Evolutionary conservation across 2,797 vertebrate species (phyloP), one percentile per base, ranked within the genome.

Genomic region (Hozukius guyotensis): DNA sequence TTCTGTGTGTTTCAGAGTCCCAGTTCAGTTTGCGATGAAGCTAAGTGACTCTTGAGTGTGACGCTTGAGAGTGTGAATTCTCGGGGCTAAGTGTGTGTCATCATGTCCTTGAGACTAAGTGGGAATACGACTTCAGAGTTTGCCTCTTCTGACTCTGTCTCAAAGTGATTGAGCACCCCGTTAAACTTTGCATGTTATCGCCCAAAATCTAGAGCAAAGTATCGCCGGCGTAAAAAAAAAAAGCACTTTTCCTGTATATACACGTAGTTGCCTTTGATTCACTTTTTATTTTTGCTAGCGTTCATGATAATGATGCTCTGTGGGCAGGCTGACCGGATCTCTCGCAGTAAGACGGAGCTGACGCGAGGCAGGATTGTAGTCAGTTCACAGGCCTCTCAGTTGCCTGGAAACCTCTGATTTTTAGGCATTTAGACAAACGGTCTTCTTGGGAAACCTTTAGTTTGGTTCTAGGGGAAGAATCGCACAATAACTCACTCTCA

Each of bases 51-150:
- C 85, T 92, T 57, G 75, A 89, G 84, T 79, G 73, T 74, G 85
- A 83, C 42, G 67, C 86, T 86, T 29, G 79, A 87, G 85, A 78
- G 83, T 83, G 80, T n/a, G 71, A 87, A 80, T 65, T 77, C 85
- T 84, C 14, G 0, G 59, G 81, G 80, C 84, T 78, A 77, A 92
- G 89, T 85, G 88, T 68, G 75, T 78, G 82, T 83, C 89, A 90
- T 91, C 90, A 87, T 85, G 91, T 93, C 93, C 93, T 94, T 93
- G 90, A 94, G 84, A 88, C 81, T 77, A 81, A 89, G 80, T 81
- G 73, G 78, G 75, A 87, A 81, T 82, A 63, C 13, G 59, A 79
- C 75, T 76, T 88, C 72, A 79, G 80, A 87, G 81, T 89, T 92
- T 65, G 69, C 63, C 62, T 72, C 52, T 77, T 89, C 62, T 84